A percentile compares a stretch with the other conserved stretches of the same genome.
These are phyloP conservation scores for Rhodophaea formosa DNA, from an alignment of 2,888 invertebrate species.

Conservation along the genomic window DNA sequence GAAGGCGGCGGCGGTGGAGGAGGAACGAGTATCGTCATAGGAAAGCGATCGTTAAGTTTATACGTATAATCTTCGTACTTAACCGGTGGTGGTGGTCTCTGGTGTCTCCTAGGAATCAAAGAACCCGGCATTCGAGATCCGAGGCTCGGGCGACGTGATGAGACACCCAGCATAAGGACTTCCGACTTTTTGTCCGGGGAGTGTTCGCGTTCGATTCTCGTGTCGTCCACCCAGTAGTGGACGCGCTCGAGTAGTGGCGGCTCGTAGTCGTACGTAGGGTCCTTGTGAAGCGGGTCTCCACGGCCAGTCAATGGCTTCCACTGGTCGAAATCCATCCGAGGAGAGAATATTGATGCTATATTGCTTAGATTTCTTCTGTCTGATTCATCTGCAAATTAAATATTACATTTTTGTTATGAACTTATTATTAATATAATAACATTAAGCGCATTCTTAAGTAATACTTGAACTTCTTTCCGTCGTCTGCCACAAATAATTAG, in stretches of 20 bases:
- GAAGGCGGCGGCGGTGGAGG: conserved; percentile 83
- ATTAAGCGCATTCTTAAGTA: too few species aligned
- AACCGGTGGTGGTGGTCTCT: conserved; percentile 38
- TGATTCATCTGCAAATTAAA: conserved; percentile 51
- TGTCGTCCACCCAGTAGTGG: conserved; percentile 89
- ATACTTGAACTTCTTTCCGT: too few species aligned
- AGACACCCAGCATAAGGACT: conserved; percentile 85
- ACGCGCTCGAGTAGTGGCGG: conserved; percentile 90
- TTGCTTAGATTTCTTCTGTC: conserved; percentile 45
- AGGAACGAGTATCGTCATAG: conserved; percentile 86
- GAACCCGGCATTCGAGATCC: conserved; percentile 72
- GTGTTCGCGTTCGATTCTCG: conserved; percentile 78
- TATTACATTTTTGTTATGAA: not conserved
- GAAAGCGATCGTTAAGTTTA: conserved; percentile 78
- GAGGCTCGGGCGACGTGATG: conserved; percentile 84
- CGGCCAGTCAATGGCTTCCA: conserved; percentile 90
- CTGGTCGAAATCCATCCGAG: conserved; percentile 91
- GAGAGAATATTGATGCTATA: conserved; percentile 81
- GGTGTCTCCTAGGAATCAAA: conserved; percentile 37
- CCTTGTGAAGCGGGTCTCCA: conserved; percentile 90
- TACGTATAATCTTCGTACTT: conserved; percentile 78
- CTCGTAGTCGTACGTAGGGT: conserved; percentile 92
- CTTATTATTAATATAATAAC: too few species aligned
- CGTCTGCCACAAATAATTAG: too few species aligned
- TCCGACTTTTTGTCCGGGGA: conserved; percentile 84